phyloP scores from a whole-genome alignment of 2,888 invertebrate species.

The Drosophila gaucha region DNA sequence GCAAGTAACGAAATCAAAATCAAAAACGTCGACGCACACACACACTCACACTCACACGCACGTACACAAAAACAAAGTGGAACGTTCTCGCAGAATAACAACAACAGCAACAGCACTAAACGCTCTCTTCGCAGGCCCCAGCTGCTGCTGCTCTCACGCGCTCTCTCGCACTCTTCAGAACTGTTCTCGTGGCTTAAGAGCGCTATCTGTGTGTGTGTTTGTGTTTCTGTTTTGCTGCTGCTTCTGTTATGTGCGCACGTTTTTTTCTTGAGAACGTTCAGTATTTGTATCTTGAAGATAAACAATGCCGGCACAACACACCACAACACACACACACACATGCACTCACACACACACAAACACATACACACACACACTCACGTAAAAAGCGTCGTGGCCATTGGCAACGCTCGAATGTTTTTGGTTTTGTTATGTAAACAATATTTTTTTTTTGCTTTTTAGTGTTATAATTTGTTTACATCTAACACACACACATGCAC shows the following conservation, averaged over 20 bases:
- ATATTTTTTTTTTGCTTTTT: conserved; percentile 47
- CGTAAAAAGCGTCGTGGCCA: conserved; percentile 41
- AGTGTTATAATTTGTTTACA: conserved; percentile 72
- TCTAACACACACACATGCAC: conserved; percentile 33
- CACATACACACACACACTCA: conserved; percentile 22
- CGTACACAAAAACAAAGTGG: conserved; percentile 36
- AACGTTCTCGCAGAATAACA: conserved; percentile 20
- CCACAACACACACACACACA: conserved; percentile 15
- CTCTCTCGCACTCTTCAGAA: conserved; percentile 5
- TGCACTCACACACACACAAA: conserved; percentile 18
- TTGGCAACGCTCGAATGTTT: conserved; percentile 58
- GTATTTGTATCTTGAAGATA: conserved; percentile 75
- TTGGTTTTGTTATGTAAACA: conserved; percentile 78
- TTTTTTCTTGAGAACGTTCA: conserved; percentile 53
- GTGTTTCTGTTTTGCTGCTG: conserved; percentile 24
- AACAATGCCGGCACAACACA: conserved; percentile 78
- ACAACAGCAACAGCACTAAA: conserved; percentile 19
- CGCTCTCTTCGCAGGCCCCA: conserved; percentile 8
- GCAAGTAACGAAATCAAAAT: conserved; percentile 75
- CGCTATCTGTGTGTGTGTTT: background rate
- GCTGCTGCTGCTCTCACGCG: background rate
- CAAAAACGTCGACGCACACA: conserved; percentile 49
- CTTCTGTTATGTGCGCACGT: conserved; percentile 66
- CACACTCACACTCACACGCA: conserved; percentile 1
- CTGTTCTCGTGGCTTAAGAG: conserved; percentile 24